Base-by-base conservation (phyloP, 2,888 invertebrate species). In the Tetropium fuscum region DNA sequence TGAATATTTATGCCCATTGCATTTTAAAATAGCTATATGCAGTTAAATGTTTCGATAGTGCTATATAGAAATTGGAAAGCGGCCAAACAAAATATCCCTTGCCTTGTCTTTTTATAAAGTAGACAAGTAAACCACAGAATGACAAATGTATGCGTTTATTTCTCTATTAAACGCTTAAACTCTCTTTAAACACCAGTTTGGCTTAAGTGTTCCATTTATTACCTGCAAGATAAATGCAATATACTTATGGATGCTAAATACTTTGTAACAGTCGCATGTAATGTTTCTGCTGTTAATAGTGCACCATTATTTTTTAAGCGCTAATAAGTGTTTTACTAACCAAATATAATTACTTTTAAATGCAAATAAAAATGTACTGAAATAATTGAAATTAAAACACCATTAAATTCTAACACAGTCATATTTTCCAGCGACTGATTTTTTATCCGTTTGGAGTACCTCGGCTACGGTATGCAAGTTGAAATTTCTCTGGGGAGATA, bases 401-500 rank as follows among this genome's bases (percentile, higher is more conserved):
- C 11, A 11, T 5, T 36, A 2, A 13, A 8, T 36, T 11, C 15
- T n/a, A 16, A 38, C 16, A 8, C 41, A 19, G 16, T 34, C 34
- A 34, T 15, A 15, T 34, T 11, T 6, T 34, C n/a, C n/a, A n/a
- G n/a, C n/a, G 34, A 13, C 11, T 7, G 2, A 13, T 15, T 32
- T 47, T 18, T 15, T 4, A 30, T 10, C 1, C 6, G 1, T 18
- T 6, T 30, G 16, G 16, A 7, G 10, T 1, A 40, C 18, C n/a
- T 10, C 32, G 19, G 10, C 15, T 36, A 19, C 34, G 73, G 75
- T 77, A 75, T 78, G 76, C 76, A 77, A 72, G 72, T 71, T 71
- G 73, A 73, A 76, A 77, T 78, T 77, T 78, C 78, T 78, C 77
- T 49, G 43, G 77, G 77, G 77, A 75, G 27, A 58, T 47, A 44